Evolutionary conservation across 2,888 invertebrate genomes (phyloP).

Genomic region (Epinotia nisella): DNA sequence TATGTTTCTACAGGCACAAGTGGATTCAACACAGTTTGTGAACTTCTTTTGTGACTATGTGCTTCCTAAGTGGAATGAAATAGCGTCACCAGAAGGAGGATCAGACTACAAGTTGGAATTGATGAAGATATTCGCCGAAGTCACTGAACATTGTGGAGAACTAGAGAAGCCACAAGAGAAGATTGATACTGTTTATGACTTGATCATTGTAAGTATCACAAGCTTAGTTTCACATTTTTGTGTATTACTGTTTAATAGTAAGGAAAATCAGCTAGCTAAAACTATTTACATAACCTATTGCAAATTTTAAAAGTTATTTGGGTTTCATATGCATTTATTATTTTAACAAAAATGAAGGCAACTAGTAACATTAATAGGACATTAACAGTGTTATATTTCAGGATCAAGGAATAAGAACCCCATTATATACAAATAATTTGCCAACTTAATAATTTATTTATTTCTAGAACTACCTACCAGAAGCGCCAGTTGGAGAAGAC

Average conservation of each 20-base stretch:
- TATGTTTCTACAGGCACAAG: constrained; percentile 87
- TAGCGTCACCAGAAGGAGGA: constrained; percentile 85
- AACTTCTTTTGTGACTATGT: constrained; percentile 94
- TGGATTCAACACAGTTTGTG: constrained; percentile 93
- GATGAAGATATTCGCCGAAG: constrained; percentile 94
- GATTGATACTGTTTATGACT: constrained; percentile 90
- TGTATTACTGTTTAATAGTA: background rate
- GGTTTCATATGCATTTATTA: too few relatives aligned
- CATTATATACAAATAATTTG: too few relatives aligned
- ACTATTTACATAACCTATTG: too few relatives aligned
- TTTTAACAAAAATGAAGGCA: too few relatives aligned
- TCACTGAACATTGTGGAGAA: constrained; percentile 90
- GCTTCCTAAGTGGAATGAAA: constrained; percentile 89
- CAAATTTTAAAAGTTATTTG: too few relatives aligned
- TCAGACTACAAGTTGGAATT: constrained; percentile 90
- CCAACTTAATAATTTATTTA: background rate
- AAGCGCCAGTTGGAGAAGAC: constrained; percentile 88
- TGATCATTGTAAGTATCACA: constrained; percentile 87
- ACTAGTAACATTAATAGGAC: background rate
- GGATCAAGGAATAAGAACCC: too few relatives aligned
- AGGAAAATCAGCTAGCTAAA: background rate
- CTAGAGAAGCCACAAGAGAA: constrained; percentile 90
- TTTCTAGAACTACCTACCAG: constrained; percentile 92
- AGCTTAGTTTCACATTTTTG: background rate
- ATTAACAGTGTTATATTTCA: too few relatives aligned